Evolutionary conservation across 1,140 invertebrate species (phyloP).

Genomic region (Platyscapa corneri): DNA sequence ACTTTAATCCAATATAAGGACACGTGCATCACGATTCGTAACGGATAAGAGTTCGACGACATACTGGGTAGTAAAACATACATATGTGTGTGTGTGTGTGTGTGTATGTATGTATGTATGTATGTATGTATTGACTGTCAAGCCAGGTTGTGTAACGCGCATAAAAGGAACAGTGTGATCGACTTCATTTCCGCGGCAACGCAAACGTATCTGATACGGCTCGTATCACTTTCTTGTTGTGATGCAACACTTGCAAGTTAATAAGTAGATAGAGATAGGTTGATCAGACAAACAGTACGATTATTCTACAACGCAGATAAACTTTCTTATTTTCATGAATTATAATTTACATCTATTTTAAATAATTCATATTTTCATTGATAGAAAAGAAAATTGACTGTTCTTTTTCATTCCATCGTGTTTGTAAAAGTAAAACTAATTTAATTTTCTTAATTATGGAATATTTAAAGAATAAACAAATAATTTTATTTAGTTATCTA

Average conservation of each 20-base stretch:
- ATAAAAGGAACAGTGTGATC: constrained; percentile 1
- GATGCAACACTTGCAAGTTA: neutral
- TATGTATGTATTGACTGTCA: neutral
- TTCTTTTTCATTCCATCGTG: no score
- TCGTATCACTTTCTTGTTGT: neutral
- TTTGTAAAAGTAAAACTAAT: no score
- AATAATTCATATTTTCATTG: no score
- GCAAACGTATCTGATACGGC: neutral
- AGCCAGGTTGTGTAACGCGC: neutral
- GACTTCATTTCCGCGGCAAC: constrained; percentile 12
- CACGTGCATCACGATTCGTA: constrained; percentile 57
- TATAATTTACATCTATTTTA: no score
- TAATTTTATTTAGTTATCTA: no score
- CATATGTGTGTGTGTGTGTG: no score
- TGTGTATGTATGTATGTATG: no score
- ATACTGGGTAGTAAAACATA: constrained; percentile 4
- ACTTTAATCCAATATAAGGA: constrained; percentile 68
- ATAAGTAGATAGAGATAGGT: neutral
- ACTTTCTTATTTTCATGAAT: no score
- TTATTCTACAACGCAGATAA: neutral
- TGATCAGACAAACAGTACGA: neutral
- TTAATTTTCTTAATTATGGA: no score
- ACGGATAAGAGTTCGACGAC: constrained; percentile 46
- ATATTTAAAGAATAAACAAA: no score
- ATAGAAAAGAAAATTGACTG: no score